Evolutionary conservation across 1,140 invertebrate genomes (phyloP).

Genomic region (Akabosia matsudoensis): DNA sequence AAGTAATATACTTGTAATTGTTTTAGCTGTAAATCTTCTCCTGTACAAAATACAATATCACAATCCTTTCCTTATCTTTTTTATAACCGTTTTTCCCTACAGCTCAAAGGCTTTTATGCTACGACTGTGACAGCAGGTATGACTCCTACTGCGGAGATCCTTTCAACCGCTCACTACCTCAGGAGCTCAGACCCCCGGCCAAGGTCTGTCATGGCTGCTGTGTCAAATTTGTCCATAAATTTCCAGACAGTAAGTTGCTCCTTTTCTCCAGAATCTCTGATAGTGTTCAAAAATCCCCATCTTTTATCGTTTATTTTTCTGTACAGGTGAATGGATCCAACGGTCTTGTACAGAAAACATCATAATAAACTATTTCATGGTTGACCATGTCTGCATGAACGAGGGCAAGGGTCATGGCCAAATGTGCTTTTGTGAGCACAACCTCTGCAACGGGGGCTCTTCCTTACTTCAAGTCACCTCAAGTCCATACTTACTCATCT

Average conservation of each 20-base stretch:
- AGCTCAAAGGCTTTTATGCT: slow-evolving; percentile 84
- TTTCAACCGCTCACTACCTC: slow-evolving; percentile 84
- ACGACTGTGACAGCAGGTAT: slow-evolving; percentile 87
- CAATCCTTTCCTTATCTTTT: neutral
- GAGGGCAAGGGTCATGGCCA: slow-evolving; percentile 92
- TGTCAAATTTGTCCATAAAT: slow-evolving; percentile 88
- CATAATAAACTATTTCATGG: slow-evolving; percentile 94
- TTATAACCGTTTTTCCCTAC: slow-evolving; percentile 31
- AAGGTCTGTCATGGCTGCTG: slow-evolving; percentile 88
- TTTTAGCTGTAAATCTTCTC: too few relatives aligned
- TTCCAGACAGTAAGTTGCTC: slow-evolving; percentile 75
- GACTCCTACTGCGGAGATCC: slow-evolving; percentile 84
- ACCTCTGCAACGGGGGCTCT: slow-evolving; percentile 77
- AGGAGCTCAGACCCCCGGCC: slow-evolving; percentile 74
- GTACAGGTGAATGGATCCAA: slow-evolving; percentile 78
- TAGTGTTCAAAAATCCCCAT: too few relatives aligned
- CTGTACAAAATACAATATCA: too few relatives aligned
- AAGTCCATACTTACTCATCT: slow-evolving; percentile 25
- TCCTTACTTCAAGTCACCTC: slow-evolving; percentile 24
- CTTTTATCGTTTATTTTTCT: slow-evolving; percentile 35
- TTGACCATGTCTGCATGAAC: slow-evolving; percentile 94
- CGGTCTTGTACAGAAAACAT: slow-evolving; percentile 87
- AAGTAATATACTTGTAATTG: too few relatives aligned
- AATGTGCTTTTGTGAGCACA: slow-evolving; percentile 97
- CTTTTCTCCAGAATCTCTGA: slow-evolving; percentile 11